Evolutionary conservation across 2,888 invertebrate genomes (phyloP).

Genomic region (Dynastes hyllus): DNA sequence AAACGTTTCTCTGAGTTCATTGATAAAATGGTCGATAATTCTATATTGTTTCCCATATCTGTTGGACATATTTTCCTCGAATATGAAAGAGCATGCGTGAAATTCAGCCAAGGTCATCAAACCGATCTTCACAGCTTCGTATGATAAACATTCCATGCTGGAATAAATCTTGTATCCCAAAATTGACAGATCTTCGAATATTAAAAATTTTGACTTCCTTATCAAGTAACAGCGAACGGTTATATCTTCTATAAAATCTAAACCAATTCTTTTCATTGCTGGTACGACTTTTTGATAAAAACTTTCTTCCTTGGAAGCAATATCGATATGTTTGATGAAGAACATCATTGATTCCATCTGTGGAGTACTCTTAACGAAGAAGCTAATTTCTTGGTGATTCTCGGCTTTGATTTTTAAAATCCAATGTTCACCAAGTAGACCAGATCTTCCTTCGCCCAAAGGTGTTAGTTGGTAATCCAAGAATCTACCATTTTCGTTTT

Average conservation of each 20-base stretch:
- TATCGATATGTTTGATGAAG: conserved; percentile 4
- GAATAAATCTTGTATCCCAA: conserved; percentile 61
- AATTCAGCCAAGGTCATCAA: conserved; percentile 60
- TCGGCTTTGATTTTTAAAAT: conserved; percentile 8
- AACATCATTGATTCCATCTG: conserved; percentile 28
- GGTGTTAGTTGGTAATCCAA: conserved; percentile 15
- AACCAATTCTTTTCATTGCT: conserved; percentile 63
- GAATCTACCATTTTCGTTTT: neutral
- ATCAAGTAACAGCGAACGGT: conserved; percentile 66
- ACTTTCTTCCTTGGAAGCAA: conserved; percentile 69
- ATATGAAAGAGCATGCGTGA: conserved; percentile 65
- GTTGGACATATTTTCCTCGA: conserved; percentile 62
- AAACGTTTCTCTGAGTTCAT: conserved; percentile 67
- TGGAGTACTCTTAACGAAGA: conserved; percentile 30
- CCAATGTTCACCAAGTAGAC: conserved; percentile 30
- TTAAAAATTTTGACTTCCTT: conserved; percentile 62
- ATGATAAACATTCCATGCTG: conserved; percentile 32
- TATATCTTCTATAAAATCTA: conserved; percentile 59
- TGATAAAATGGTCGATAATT: conserved; percentile 59
- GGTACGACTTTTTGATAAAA: conserved; percentile 71
- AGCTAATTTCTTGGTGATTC: conserved; percentile 13
- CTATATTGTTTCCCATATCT: conserved; percentile 52
- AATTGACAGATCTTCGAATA: conserved; percentile 67
- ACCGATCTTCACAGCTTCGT: conserved; percentile 55
- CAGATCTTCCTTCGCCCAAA: conserved; percentile 21